A percentile compares a stretch with the other conserved stretches of the same genome.
phyloP scores from a whole-genome alignment of 1,140 invertebrate genomes.

The Aphelenchoides avenae region DNA sequence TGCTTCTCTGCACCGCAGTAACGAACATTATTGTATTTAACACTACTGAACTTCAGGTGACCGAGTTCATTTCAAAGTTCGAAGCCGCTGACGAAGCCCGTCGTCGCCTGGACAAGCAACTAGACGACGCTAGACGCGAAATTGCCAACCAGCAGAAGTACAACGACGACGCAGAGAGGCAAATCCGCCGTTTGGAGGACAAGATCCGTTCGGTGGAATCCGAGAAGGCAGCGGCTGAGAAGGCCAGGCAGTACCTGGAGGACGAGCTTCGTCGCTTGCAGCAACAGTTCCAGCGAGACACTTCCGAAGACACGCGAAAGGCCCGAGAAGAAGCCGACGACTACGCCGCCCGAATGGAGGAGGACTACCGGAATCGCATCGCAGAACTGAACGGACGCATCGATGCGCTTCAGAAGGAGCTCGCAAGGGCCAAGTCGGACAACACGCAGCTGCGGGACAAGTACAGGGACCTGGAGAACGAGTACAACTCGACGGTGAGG shows the following conservation, averaged over 20 bases:
- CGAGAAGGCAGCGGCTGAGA: slow-evolving; percentile 48
- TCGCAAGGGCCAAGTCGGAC: slow-evolving; percentile 48
- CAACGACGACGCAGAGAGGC: slow-evolving; percentile 48
- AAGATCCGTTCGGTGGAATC: slow-evolving; percentile 44
- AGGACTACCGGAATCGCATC: slow-evolving; percentile 57
- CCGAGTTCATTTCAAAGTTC: slow-evolving; percentile 51
- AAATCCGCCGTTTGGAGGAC: slow-evolving; percentile 52
- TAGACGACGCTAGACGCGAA: slow-evolving; percentile 51
- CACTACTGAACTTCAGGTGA: slow-evolving; percentile 46
- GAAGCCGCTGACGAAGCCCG: slow-evolving; percentile 49
- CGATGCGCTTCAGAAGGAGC: slow-evolving; percentile 49
- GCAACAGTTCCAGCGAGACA: slow-evolving; percentile 50
- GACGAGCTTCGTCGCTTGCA: slow-evolving; percentile 52
- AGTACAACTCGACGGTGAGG: slow-evolving; percentile 47
- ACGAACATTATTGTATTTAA: too few relatives aligned
- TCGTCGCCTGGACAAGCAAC: slow-evolving; percentile 51
- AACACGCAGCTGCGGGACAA: slow-evolving; percentile 47
- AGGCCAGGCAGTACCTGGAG: slow-evolving; percentile 52
- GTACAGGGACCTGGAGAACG: slow-evolving; percentile 51
- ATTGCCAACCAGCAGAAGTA: slow-evolving; percentile 46
- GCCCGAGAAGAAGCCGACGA: slow-evolving; percentile 55
- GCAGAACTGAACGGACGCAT: slow-evolving; percentile 55
- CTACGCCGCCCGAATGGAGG: slow-evolving; percentile 43
- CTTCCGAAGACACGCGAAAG: slow-evolving; percentile 48
- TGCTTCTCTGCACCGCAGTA: background rate